Evolutionary conservation across 2,113 vertebrate species (phyloP).

Genomic region (Brienomyrus longianalis): DNA sequence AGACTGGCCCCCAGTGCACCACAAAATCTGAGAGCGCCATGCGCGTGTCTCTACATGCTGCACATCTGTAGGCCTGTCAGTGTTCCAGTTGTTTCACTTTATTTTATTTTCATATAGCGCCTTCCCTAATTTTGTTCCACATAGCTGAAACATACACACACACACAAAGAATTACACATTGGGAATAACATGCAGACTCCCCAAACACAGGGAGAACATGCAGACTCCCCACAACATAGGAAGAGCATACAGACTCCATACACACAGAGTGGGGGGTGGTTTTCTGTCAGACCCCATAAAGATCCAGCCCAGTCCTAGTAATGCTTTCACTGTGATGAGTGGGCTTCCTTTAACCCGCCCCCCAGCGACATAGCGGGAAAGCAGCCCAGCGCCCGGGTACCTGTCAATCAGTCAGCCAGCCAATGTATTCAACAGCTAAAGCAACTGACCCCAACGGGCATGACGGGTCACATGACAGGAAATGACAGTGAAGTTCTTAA

Average conservation of each 20-base stretch:
- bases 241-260: background rate
- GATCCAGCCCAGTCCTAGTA: background rate
- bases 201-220: no score
- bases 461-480: constrained; percentile 8
- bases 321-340: background rate
- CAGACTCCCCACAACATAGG: background rate
- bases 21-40: background rate
- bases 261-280: background rate
- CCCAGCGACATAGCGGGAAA: background rate
- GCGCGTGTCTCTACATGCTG: background rate
- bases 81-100: background rate
- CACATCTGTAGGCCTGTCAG: background rate
- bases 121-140: background rate
- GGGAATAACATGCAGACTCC: background rate
- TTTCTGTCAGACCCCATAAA: background rate
- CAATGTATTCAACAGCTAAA: background rate
- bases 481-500: background rate
- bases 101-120: background rate
- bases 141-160: background rate
- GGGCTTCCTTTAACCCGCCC: background rate
- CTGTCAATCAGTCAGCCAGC: background rate
- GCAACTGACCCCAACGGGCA: background rate
- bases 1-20: background rate
- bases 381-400: background rate
- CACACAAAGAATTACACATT: background rate